Evolutionary conservation across 1,140 invertebrate species (phyloP).

Genomic region (Carposina sasakii): DNA sequence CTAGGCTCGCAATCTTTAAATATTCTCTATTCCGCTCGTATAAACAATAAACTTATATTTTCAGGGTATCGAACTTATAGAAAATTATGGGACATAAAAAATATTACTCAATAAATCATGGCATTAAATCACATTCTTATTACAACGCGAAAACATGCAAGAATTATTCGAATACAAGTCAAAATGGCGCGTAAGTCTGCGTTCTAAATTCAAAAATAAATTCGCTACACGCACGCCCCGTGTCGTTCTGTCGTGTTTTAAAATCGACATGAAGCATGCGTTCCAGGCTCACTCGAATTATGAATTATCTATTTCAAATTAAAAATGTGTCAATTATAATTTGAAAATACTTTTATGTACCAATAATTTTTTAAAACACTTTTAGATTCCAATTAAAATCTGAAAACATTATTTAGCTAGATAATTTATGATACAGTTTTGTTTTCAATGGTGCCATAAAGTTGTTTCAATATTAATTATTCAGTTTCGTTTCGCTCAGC

Average conservation of each 20-base stretch:
- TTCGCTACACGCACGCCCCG: slow-evolving; percentile 51
- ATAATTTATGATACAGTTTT: neutral
- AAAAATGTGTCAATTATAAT: slow-evolving; percentile 4
- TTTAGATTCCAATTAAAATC: neutral
- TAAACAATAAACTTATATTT: no score
- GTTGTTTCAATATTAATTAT: no score
- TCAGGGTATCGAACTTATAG: no score
- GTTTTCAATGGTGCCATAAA: no score
- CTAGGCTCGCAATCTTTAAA: no score
- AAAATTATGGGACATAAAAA: no score
- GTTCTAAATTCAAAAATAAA: slow-evolving; percentile 71
- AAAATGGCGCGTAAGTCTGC: slow-evolving; percentile 64
- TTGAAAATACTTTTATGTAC: neutral
- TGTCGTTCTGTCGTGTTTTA: slow-evolving; percentile 48
- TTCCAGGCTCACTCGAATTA: no score
- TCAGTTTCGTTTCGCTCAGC: no score
- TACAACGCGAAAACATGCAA: slow-evolving; percentile 39
- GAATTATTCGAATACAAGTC: slow-evolving; percentile 54
- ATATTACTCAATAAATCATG: no score
- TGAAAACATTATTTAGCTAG: neutral
- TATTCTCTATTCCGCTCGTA: no score
- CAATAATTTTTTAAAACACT: neutral
- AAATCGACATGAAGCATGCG: slow-evolving; percentile 47
- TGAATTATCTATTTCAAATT: slow-evolving; percentile 28
- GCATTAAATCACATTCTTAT: no score